Conservation (phyloP, 2,113 vertebrate genomes). For the Calyptommatus sinebrachiatus region DNA sequence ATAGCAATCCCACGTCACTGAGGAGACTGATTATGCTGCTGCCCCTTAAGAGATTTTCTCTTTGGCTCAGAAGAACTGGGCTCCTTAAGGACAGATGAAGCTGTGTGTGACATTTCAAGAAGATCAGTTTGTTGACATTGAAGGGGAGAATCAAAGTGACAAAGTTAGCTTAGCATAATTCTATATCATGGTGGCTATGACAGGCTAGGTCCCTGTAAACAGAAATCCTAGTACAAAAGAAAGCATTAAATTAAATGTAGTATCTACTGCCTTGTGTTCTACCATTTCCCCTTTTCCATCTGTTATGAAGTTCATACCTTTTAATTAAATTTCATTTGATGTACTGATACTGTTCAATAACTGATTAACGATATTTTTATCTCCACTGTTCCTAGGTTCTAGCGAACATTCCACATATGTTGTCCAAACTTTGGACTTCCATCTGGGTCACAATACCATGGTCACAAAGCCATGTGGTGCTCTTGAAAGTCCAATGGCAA, state of each 20-base stretch:
- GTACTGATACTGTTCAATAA: not conserved
- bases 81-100: no score
- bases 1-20: no score
- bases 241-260: not conserved
- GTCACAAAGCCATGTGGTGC: slow-evolving; percentile 97
- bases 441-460: slow-evolving; percentile 97
- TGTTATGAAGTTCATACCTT: no score
- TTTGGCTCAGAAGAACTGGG: no score
- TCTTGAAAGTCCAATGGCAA: slow-evolving; percentile 96
- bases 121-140: no score
- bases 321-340: slow-evolving; percentile 7
- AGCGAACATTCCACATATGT: slow-evolving; percentile 94
- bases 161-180: not conserved
- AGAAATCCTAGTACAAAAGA: not conserved
- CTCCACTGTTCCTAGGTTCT: slow-evolving; percentile 72
- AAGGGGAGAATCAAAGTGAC: not conserved
- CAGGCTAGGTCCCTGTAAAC: not conserved
- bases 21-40: no score
- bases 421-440: slow-evolving; percentile 95
- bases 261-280: not conserved
- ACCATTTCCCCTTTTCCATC: not conserved
- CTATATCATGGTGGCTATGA: not conserved
- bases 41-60: no score
- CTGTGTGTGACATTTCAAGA: no score
- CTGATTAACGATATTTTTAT: not conserved